A percentile compares a stretch with the other conserved stretches of the same genome.
Conservation (phyloP, 1,140 invertebrate genomes). For the Asbolus verrucosus region DNA sequence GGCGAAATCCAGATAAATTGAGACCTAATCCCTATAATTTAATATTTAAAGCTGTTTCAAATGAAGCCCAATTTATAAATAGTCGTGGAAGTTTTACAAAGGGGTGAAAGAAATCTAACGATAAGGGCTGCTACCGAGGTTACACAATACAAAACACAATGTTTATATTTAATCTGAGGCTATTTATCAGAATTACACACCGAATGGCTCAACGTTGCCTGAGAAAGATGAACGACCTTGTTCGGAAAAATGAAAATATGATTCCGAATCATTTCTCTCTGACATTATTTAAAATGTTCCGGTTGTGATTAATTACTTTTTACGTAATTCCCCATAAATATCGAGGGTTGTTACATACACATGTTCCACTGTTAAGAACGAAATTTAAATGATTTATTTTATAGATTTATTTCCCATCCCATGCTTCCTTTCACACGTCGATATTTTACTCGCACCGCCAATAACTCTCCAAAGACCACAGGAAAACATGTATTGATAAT, state of each 20-base stretch:
- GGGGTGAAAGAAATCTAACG: conserved; percentile 36
- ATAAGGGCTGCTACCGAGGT: conserved; percentile 19
- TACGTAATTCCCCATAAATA: conserved; percentile 52
- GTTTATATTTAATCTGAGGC: conserved; percentile 51
- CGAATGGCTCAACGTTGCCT: conserved; percentile 39
- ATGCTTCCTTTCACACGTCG: neutral
- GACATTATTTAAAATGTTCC: conserved; percentile 52
- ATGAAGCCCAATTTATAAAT: conserved; percentile 45
- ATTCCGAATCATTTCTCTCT: conserved; percentile 55
- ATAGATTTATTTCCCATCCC: conserved; percentile 33
- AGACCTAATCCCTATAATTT: conserved; percentile 44
- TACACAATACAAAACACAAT: conserved; percentile 43
- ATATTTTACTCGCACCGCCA: neutral
- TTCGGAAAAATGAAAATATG: conserved; percentile 58
- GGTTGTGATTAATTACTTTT: conserved; percentile 52
- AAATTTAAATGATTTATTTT: conserved; percentile 47
- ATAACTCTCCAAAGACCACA: no score
- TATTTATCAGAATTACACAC: conserved; percentile 56
- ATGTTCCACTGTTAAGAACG: conserved; percentile 40
- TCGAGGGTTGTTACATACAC: conserved; percentile 41
- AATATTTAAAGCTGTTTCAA: conserved; percentile 46
- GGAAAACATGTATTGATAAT: conserved; percentile 5
- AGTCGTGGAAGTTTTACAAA: conserved; percentile 9
- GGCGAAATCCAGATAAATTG: conserved; percentile 45
- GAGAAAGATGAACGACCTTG: conserved; percentile 52